A percentile compares a stretch with the other conserved stretches of the same genome.
Evolutionary conservation across 2,888 invertebrate genomes (phyloP).

Genomic region (Yponomeuta evonymella): DNA sequence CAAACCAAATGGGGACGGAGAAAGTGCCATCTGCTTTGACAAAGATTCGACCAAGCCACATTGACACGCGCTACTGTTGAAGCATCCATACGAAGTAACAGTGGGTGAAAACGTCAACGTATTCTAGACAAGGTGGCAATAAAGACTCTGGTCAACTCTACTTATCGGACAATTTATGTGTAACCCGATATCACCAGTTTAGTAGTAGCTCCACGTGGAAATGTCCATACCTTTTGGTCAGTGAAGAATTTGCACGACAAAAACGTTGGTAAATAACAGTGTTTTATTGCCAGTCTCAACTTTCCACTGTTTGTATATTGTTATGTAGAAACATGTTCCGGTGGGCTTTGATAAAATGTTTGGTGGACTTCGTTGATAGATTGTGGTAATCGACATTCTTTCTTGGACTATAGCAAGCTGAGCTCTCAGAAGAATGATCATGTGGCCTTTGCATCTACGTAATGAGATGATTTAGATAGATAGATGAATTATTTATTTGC

Average conservation of each 20-base stretch:
- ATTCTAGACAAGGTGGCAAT: neutral
- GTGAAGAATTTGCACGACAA: slow-evolving; percentile 61
- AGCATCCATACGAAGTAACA: neutral
- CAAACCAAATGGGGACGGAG: slow-evolving; percentile 57
- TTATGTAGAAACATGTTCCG: neutral
- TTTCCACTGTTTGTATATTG: slow-evolving; percentile 8
- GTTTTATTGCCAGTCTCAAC: slow-evolving; percentile 4
- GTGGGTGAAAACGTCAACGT: neutral
- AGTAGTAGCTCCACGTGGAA: slow-evolving; percentile 20
- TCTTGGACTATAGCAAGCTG: too few relatives aligned
- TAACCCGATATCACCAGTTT: neutral
- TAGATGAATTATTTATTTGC: too few relatives aligned
- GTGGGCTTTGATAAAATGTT: neutral
- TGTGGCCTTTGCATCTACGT: too few relatives aligned
- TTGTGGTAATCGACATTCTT: too few relatives aligned
- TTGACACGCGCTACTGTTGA: neutral
- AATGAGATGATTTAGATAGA: too few relatives aligned
- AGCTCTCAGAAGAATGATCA: too few relatives aligned
- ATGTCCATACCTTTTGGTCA: slow-evolving; percentile 48
- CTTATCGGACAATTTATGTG: neutral
- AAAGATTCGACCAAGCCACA: slow-evolving; percentile 28
- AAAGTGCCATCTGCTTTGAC: slow-evolving; percentile 58
- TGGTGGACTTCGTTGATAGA: neutral
- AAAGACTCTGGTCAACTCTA: neutral
- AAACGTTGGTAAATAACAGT: slow-evolving; percentile 25